Conservation (phyloP, 2,797 vertebrate species). For the Steatocranus sp. region DNA sequence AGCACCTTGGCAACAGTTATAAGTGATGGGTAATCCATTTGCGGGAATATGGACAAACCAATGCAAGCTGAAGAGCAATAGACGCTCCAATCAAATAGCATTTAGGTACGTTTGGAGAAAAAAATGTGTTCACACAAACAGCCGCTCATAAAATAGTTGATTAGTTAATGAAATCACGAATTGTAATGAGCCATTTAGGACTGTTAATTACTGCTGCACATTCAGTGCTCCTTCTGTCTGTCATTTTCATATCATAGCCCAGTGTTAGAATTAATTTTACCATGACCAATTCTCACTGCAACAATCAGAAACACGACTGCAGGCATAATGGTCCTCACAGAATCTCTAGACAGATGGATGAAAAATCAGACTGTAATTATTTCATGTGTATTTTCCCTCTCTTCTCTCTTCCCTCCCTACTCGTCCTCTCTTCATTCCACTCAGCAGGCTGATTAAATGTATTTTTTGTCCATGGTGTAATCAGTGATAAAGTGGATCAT, state of each 20-base stretch:
- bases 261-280: constrained; percentile 37
- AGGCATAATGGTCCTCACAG: constrained; percentile 7
- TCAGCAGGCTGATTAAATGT: constrained; percentile 1
- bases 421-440: background rate
- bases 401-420: background rate
- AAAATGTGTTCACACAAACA: background rate
- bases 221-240: constrained; percentile 28
- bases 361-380: constrained; percentile 27
- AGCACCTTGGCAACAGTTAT: background rate
- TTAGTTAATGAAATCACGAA: constrained; percentile 29
- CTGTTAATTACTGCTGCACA: constrained; percentile 39
- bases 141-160: background rate
- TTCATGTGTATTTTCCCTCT: background rate
- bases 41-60: background rate
- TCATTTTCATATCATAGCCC: constrained; percentile 40
- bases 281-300: constrained; percentile 33
- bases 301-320: constrained; percentile 23
- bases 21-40: background rate
- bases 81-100: background rate
- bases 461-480: background rate
- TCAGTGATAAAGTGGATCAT: background rate
- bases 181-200: constrained; percentile 38
- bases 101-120: background rate
- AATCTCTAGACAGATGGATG: constrained; percentile 38
- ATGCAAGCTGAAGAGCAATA: background rate